Conservation (phyloP, 2,797 vertebrate genomes). For the Rhadinocentrus ornatus region DNA sequence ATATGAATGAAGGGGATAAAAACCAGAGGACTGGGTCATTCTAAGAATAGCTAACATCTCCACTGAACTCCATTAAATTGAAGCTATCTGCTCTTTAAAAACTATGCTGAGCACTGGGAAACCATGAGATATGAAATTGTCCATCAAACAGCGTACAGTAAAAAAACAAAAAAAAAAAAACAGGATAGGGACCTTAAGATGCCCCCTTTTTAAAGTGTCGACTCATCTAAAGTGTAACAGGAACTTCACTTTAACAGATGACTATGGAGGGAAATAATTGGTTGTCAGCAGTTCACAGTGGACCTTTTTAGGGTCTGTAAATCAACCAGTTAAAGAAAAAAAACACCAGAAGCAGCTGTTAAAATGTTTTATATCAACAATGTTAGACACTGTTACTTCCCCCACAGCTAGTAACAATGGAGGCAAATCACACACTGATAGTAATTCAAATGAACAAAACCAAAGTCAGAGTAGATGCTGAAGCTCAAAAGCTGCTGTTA, state of each 20-base stretch:
- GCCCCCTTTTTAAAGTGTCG: conserved; percentile 50
- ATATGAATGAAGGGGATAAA: conserved; percentile 28
- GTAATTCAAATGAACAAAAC: conserved; percentile 9
- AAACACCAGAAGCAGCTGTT: conserved; percentile 18
- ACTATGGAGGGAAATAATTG: conserved; percentile 42
- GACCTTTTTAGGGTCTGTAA: conserved; percentile 32
- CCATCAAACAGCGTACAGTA: conserved; percentile 58
- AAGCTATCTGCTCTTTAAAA: conserved; percentile 63
- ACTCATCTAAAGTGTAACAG: conserved; percentile 59
- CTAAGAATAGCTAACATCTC: conserved; percentile 70
- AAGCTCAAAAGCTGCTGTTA: conserved; percentile 7
- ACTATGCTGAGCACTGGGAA: conserved; percentile 66
- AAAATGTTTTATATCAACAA: conserved; percentile 29
- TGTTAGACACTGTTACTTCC: background rate
- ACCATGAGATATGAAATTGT: conserved; percentile 64
- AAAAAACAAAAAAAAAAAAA: conserved; percentile 24
- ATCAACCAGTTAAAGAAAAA: conserved; percentile 34
- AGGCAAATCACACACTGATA: conserved; percentile 1
- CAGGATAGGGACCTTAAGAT: conserved; percentile 53
- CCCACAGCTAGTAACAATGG: background rate
- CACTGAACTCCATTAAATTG: conserved; percentile 69
- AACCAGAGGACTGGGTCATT: conserved; percentile 37
- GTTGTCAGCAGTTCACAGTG: conserved; percentile 58
- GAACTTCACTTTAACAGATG: conserved; percentile 55
- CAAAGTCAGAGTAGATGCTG: background rate